A percentile compares a stretch with the other conserved stretches of the same genome.
Conservation (phyloP, 2,113 vertebrate species). For the Alethe castanea region DNA sequence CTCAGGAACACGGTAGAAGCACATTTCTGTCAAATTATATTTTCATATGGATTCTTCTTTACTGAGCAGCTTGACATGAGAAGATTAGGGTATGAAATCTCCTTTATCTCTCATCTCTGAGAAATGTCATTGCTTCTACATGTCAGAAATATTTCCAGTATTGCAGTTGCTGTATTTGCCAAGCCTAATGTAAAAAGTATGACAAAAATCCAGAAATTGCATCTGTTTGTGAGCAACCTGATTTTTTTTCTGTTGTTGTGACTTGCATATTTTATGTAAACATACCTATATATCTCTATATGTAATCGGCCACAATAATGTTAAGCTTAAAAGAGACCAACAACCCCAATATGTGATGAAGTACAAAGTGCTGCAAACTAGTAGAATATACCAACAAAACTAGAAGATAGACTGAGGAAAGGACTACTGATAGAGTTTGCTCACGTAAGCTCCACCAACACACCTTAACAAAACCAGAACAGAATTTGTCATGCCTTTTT, state of each 20-base stretch:
- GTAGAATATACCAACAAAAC: neutral
- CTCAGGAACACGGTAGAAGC: neutral
- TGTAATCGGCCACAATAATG: neutral
- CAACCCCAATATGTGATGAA: neutral
- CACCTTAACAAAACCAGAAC: neutral
- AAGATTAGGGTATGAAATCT: neutral
- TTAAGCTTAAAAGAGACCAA: neutral
- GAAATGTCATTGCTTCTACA: neutral
- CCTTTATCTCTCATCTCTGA: neutral
- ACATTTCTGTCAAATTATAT: neutral
- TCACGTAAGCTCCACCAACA: accelerated
- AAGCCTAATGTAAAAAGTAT: neutral
- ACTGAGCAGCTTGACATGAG: neutral
- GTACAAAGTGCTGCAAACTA: neutral
- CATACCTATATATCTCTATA: neutral
- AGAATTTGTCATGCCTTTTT: neutral
- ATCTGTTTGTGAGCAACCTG: neutral
- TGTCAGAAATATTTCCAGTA: neutral
- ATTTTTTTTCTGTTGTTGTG: neutral
- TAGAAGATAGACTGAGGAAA: neutral
- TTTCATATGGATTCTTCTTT: neutral
- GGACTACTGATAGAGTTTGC: neutral
- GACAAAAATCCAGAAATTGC: neutral
- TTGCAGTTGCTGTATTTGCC: neutral
- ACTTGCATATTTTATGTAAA: neutral